These are phyloP conservation scores for Meiosimyza decipiens DNA, from an alignment of 2,888 invertebrate species.

Conservation along the genomic window DNA sequence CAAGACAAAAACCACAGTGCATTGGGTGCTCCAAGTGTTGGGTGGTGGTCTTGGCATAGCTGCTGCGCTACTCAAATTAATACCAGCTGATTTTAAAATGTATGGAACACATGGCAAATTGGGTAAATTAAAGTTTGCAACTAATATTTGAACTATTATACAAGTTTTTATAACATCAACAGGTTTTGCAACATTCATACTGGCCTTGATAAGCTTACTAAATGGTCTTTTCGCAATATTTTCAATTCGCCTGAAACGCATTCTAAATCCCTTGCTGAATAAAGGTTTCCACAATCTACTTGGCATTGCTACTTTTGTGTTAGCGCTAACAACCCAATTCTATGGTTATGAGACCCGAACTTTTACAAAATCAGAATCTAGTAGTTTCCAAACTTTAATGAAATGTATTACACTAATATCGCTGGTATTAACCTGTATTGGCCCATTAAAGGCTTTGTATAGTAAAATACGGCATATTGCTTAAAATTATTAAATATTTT, in stretches of 20 bases:
- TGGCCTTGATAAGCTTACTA: constrained; percentile 55
- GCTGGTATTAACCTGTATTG: constrained; percentile 54
- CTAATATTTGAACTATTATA: not conserved
- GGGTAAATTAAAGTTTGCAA: constrained; percentile 34
- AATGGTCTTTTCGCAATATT: constrained; percentile 54
- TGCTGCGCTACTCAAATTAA: constrained; percentile 54
- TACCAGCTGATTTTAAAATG: constrained; percentile 49
- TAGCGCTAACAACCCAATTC: constrained; percentile 57
- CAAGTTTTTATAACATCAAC: constrained; percentile 6
- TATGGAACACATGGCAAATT: constrained; percentile 44
- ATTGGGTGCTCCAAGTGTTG: constrained; percentile 55
- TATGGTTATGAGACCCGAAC: constrained; percentile 59
- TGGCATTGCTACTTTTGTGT: constrained; percentile 54
- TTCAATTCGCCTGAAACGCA: constrained; percentile 42
- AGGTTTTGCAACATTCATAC: constrained; percentile 56
- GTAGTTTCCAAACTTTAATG: constrained; percentile 52
- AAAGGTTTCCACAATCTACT: constrained; percentile 57
- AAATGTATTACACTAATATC: constrained; percentile 53
- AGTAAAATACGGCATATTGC: constrained; percentile 43
- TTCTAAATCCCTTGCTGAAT: constrained; percentile 54
- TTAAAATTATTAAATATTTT: no score
- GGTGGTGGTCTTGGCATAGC: constrained; percentile 59
- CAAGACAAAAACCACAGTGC: constrained; percentile 53
- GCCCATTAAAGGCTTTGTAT: constrained; percentile 55
- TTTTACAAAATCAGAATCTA: constrained; percentile 47